Base-by-base conservation (phyloP, 2,888 invertebrate species). In the Ischnus inquisitorius region DNA sequence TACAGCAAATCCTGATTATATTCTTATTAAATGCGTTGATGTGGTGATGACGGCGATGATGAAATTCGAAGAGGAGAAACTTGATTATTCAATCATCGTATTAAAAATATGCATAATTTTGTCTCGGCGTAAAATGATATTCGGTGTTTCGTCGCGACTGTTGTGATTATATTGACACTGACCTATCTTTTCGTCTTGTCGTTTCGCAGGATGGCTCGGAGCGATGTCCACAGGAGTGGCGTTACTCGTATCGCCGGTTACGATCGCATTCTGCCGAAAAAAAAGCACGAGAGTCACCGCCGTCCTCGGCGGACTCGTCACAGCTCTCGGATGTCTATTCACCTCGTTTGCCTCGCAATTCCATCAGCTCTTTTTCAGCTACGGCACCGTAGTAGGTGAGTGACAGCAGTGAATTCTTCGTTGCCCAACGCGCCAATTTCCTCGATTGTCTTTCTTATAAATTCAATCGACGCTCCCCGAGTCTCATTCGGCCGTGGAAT, bases 261-360 rank as follows among this genome's bases (percentile, higher is more conserved):
- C 97, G 57, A 97, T 97, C 89, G 97, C 97, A 54, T 95, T 98
- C 91, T 97, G 98, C 93, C 95, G 97, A 86, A 95, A 97, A 92
- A 97, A 97, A 94, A 97, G 97, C 64, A 97, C 97, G n/a, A 95
- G 98, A 82, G 96, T 98, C 86, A 97, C 97, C 10, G 98, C 97
- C 2, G 97, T 98, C 69, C 96, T 98, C 90, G 98, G 98, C 69
- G 98, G 98, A 8, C 95, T 98, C 85, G 96, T 98, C 72, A 97
- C 97, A 43, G 97, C 97, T 2, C 95, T 98, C 19, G 98, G 97
- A 71, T 97, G 97, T 91, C 96, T 98, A 86, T 98, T 98, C 94
- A 97, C 98, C 8, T 97, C 97, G 80, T 98, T 98, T 93, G 98
- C 98, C 80, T 96, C 97, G 82, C 97, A 98, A 94, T 97, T 97